A percentile compares a stretch with the other conserved stretches of the same genome.
These are phyloP conservation scores for Lethocerus indicus DNA, from an alignment of 1,140 invertebrate genomes.

Conservation along the genomic window DNA sequence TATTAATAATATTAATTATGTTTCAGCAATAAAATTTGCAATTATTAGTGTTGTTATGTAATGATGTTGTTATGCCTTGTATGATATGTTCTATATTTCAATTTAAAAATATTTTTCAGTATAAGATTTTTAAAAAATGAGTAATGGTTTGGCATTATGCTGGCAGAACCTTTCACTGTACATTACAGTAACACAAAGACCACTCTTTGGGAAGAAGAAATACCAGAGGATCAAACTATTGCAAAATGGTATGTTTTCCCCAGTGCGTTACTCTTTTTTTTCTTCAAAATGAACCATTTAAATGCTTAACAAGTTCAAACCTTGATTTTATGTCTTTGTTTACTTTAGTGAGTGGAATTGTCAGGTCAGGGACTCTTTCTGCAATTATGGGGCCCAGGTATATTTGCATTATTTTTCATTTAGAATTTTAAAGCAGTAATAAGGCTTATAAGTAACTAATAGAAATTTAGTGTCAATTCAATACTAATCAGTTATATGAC, in stretches of 20 bases:
- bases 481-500: background rate
- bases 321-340: slow-evolving; percentile 21
- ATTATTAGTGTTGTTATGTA: background rate
- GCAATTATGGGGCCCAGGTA: slow-evolving; percentile 83
- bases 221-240: background rate
- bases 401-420: slow-evolving; percentile 17
- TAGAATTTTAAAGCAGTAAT: no score
- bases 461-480: slow-evolving; percentile 25
- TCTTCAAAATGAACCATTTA: background rate
- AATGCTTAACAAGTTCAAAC: slow-evolving; percentile 1
- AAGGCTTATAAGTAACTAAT: no score
- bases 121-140: background rate
- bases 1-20: background rate
- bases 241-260: background rate
- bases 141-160: background rate
- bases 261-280: background rate
- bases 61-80: background rate
- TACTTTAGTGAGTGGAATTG: slow-evolving; percentile 50
- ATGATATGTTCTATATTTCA: background rate
- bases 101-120: background rate
- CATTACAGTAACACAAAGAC: background rate
- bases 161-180: slow-evolving; percentile 4
- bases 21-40: background rate
- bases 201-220: background rate
- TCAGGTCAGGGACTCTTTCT: slow-evolving; percentile 65